Evolutionary conservation across 2,888 invertebrate genomes (phyloP).

Genomic region (Cistogaster globosa): DNA sequence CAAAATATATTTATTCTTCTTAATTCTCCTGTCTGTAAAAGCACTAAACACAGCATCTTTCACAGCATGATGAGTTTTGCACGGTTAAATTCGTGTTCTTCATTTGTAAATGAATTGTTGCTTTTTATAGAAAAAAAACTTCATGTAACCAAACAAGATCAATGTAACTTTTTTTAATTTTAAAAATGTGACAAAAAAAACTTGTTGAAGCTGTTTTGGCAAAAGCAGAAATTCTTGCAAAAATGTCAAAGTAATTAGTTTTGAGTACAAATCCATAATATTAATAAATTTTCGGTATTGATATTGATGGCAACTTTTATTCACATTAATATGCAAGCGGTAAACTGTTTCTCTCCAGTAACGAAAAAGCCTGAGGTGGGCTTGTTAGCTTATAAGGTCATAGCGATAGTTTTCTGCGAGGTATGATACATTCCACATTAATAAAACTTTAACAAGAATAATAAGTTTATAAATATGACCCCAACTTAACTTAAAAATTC

Average conservation of each 20-base stretch:
- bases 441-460: no score
- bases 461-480: no score
- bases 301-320: no score
- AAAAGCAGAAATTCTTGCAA: conserved; percentile 6
- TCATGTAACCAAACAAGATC: conserved; percentile 37
- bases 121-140: conserved; percentile 24
- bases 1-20: conserved; percentile 43
- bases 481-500: no score
- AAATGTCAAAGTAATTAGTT: conserved; percentile 12
- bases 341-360: no score
- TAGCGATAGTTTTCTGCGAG: no score
- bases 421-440: no score
- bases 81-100: conserved; percentile 46
- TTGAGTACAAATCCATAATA: background rate
- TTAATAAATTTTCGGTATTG: no score
- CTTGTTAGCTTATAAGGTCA: no score
- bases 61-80: conserved; percentile 57
- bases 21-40: conserved; percentile 41
- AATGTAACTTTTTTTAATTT: conserved; percentile 22
- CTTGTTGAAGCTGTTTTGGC: conserved; percentile 29
- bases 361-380: no score
- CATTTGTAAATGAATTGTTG: conserved; percentile 6
- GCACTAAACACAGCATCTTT: conserved; percentile 28
- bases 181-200: conserved; percentile 26
- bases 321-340: no score